Conservation (phyloP, 2,797 vertebrate species). For the Cossypha caffra region DNA sequence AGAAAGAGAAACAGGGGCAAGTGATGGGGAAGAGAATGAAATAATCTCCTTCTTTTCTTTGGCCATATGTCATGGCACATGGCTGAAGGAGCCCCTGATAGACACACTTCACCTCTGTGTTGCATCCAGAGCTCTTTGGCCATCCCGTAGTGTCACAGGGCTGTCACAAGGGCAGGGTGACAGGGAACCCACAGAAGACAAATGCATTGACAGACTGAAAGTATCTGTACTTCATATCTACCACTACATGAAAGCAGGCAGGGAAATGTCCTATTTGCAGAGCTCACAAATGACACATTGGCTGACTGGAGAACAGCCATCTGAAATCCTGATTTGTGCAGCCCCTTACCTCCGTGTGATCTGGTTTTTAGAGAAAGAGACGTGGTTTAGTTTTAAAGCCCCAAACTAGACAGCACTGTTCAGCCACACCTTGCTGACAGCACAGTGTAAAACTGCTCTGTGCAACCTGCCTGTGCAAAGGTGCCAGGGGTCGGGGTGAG, state of each 20-base stretch:
- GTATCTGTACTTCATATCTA: background rate
- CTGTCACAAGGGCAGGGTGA: background rate
- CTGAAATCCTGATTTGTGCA: background rate
- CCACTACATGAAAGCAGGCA: background rate
- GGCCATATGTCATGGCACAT: background rate
- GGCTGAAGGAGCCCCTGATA: background rate
- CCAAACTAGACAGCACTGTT: background rate
- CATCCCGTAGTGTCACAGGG: accelerated
- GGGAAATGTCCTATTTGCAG: background rate
- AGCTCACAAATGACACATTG: accelerated
- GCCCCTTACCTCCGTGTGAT: accelerated
- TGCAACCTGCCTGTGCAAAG: background rate
- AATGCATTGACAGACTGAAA: background rate
- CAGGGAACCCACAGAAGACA: background rate
- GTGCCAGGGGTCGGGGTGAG: background rate
- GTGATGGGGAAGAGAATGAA: background rate
- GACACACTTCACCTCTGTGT: background rate
- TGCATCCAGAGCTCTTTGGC: background rate
- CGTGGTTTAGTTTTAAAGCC: background rate
- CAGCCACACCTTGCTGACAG: background rate
- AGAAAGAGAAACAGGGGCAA: background rate
- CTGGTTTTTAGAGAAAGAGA: background rate
- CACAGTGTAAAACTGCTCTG: background rate
- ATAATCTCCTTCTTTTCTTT: background rate
- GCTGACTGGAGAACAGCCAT: background rate